Evolutionary conservation across 2,888 invertebrate species (phyloP).

Genomic region (Cartodere bifasciata): DNA sequence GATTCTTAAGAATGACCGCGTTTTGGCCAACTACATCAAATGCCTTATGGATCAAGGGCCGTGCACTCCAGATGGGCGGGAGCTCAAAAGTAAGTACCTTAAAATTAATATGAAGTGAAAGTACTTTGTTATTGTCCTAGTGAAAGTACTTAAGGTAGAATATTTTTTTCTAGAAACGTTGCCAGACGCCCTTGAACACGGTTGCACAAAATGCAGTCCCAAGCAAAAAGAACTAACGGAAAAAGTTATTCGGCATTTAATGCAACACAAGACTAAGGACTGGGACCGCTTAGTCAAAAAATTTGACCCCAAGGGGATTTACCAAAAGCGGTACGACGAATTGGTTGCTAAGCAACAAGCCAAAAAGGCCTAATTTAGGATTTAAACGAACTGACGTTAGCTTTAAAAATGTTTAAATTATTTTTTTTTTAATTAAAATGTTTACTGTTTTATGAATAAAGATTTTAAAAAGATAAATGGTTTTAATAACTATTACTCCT

Average conservation of each 20-base stretch:
- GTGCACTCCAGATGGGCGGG: constrained; percentile 46
- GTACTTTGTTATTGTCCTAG: no score
- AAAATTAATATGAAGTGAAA: no score
- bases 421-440: no score
- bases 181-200: constrained; percentile 55
- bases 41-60: constrained; percentile 47
- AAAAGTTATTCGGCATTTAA: constrained; percentile 53
- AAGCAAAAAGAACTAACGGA: constrained; percentile 53
- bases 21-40: constrained; percentile 47
- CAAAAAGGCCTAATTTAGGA: no score
- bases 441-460: no score
- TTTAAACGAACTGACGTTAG: no score
- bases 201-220: constrained; percentile 54
- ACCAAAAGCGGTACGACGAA: constrained; percentile 39
- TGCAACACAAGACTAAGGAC: constrained; percentile 47
- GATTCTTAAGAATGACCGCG: constrained; percentile 42
- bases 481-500: no score
- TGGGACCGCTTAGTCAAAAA: constrained; percentile 52
- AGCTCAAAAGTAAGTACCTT: constrained; percentile 47
- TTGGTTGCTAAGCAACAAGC: constrained; percentile 7
- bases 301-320: constrained; percentile 60
- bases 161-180: constrained; percentile 48
- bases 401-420: no score
- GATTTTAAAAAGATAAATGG: no score
- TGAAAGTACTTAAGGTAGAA: no score